Evolutionary conservation across 1,140 invertebrate species (phyloP).

Genomic region (Phthorimaea operculella): DNA sequence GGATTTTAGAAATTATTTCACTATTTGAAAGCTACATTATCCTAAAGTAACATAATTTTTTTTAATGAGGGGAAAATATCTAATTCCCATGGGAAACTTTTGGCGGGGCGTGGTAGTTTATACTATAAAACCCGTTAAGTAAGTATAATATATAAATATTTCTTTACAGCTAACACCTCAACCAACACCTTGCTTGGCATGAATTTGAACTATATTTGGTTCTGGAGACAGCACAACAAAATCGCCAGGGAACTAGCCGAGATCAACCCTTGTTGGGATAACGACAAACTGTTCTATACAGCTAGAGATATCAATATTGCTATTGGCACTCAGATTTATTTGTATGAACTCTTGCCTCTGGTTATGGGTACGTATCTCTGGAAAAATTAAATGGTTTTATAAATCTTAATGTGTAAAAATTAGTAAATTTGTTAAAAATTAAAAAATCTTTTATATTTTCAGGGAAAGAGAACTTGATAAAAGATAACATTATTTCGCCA

Average conservation of each 20-base stretch:
- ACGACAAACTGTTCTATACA: constrained; percentile 74
- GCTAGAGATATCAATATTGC: constrained; percentile 72
- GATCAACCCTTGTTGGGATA: constrained; percentile 75
- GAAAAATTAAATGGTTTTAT: background rate
- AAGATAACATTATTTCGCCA: constrained; percentile 22
- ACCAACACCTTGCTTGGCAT: constrained; percentile 16
- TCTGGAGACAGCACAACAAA: constrained; percentile 77
- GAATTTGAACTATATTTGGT: constrained; percentile 32
- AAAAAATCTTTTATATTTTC: background rate
- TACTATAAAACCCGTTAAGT: too few relatives aligned
- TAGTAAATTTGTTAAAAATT: too few relatives aligned
- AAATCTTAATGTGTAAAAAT: too few relatives aligned
- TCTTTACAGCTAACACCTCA: background rate
- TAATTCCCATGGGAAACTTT: too few relatives aligned
- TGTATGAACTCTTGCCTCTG: constrained; percentile 71
- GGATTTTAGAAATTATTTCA: too few relatives aligned
- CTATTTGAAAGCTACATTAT: too few relatives aligned
- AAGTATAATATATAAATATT: too few relatives aligned
- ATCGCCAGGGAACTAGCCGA: constrained; percentile 68
- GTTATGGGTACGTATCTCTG: constrained; percentile 58
- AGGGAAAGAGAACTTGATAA: constrained; percentile 35
- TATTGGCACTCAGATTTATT: constrained; percentile 71
- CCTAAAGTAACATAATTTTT: too few relatives aligned
- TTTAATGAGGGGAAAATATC: too few relatives aligned
- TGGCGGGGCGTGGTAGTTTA: too few relatives aligned